These are phyloP conservation scores for Procapra przewalskii DNA, from an alignment of 2,113 vertebrate genomes.

Conservation along the genomic window DNA sequence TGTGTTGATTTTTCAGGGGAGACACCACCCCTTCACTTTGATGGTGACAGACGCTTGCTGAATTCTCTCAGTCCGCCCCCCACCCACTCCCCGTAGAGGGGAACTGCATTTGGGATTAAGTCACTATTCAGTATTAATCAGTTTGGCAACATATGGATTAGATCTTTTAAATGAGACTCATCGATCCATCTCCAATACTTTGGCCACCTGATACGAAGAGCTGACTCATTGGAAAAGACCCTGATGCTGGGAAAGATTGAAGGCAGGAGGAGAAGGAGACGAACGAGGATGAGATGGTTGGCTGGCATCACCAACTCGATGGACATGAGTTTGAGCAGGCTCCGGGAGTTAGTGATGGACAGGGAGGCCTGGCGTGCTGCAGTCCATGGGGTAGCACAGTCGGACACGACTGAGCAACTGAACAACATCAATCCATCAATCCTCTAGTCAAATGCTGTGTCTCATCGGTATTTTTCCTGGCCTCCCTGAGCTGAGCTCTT, in stretches of 20 bases:
- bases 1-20: fast-evolving
- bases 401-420: fast-evolving
- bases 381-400: not conserved
- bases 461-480: fast-evolving
- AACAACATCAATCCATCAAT: not conserved
- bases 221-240: not conserved
- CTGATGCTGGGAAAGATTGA: not conserved
- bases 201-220: not conserved
- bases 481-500: fast-evolving
- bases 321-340: not conserved
- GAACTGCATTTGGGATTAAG: fast-evolving
- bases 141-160: not conserved
- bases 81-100: fast-evolving
- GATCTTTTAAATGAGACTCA: not conserved
- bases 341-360: not conserved
- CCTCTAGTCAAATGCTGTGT: not conserved
- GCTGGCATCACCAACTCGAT: not conserved
- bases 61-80: not conserved
- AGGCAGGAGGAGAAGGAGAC: not conserved
- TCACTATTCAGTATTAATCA: not conserved
- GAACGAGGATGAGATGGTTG: not conserved
- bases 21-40: too few species aligned
- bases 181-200: not conserved
- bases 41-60: fast-evolving
- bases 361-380: not conserved